Evolutionary conservation across 2,113 vertebrate species (phyloP), one percentile per base, ranked within the genome.

Genomic region (Menidia beryllina): DNA sequence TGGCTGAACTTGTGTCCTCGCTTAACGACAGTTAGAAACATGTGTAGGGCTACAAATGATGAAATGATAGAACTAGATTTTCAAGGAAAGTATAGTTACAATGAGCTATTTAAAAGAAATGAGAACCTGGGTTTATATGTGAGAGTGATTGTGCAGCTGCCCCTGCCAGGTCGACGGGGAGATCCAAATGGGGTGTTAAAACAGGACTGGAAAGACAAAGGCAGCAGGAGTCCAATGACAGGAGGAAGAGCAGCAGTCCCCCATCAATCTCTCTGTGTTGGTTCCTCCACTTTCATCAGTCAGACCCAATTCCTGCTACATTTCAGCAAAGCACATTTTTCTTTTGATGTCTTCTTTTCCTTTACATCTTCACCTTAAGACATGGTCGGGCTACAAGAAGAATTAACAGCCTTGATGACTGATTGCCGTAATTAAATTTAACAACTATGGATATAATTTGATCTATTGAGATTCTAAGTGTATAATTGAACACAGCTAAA

Each of bases 141-240:
- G 43, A 25, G 62, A 53, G 48, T 20, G 30, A 59, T 50, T 73
- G 34, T 77, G 64, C 52, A 25, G 68, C 69, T 75, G 45, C 23
- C 38, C 64, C n/a, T 60, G 54, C 64, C 64, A 71, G 61, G 68
- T 72, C 69, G 65, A 68, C 8, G 23, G 24, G 58, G 30, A 69
- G 69, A 66, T 78, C 65, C 69, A 82, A 68, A 71, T 51, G 45
- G 52, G 54, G 64, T 80, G 79, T 82, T 67, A 85, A 85, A 82
- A 86, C 39, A 25, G 13, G 49, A 64, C 5, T 0, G 50, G 20
- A 11, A 56, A 39, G 21, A 75, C 7, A n/a, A 74, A 73, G 30
- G 70, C 39, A 25, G 41, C 24, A 50, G 43, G 27, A 72, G 56
- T 19, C 56, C 4, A 6, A 11, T 10, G 39, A 30, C 24, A 59